Evolutionary conservation across 2,888 invertebrate species (phyloP).

Genomic region (Dynastes tityus): DNA sequence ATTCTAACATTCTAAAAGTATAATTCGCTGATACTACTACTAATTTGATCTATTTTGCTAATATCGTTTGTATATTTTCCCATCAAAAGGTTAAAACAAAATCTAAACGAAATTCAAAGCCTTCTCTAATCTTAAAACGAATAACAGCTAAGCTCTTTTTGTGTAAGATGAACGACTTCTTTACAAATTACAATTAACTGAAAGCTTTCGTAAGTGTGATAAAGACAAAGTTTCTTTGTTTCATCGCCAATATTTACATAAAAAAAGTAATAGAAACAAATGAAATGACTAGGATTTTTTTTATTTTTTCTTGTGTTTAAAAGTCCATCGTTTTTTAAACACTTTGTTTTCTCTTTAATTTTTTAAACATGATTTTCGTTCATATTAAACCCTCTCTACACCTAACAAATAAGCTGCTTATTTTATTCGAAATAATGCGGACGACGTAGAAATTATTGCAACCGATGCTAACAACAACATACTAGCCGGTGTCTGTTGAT

Average conservation of each 20-base stretch:
- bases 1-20: no score
- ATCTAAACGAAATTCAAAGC: neutral
- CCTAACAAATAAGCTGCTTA: slow-evolving; percentile 36
- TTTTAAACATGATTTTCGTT: slow-evolving; percentile 15
- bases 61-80: no score
- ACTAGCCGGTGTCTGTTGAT: slow-evolving; percentile 26
- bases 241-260: no score
- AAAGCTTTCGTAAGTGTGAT: no score
- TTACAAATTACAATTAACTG: no score
- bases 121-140: slow-evolving; percentile 15
- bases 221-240: no score
- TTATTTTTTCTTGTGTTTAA: neutral
- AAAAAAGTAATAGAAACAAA: neutral
- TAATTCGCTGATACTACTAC: no score
- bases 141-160: no score
- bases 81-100: no score
- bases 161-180: no score
- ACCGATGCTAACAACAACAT: neutral
- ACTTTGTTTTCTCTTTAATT: neutral
- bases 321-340: neutral
- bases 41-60: no score
- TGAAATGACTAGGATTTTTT: neutral
- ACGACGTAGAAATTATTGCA: slow-evolving; percentile 36
- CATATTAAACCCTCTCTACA: neutral
- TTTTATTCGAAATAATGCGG: slow-evolving; percentile 44